Evolutionary conservation across 2,888 invertebrate species (phyloP).

Genomic region (Dexiosoma caninum): DNA sequence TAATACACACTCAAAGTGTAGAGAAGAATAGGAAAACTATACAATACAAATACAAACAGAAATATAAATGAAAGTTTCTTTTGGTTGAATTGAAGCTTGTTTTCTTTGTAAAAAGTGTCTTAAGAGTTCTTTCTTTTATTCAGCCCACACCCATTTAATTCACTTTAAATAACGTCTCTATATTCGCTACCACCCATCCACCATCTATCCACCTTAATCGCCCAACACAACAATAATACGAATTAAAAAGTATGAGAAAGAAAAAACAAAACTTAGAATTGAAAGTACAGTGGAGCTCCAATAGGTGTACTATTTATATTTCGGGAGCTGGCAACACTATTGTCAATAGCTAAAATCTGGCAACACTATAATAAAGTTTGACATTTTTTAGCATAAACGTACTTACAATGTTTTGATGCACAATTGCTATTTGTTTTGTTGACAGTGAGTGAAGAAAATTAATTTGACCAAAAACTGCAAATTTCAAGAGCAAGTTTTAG

Average conservation of each 20-base stretch:
- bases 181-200: neutral
- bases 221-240: conserved; percentile 30
- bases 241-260: conserved; percentile 23
- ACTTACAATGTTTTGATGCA: too few species aligned
- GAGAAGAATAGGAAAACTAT: neutral
- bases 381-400: too few species aligned
- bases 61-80: conserved; percentile 11
- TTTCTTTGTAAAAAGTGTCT: conserved; percentile 10
- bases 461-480: too few species aligned
- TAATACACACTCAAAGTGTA: conserved; percentile 10
- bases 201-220: neutral
- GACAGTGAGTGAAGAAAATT: too few species aligned
- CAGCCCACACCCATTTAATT: neutral
- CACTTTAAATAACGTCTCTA: neutral
- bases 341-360: too few species aligned
- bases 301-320: too few species aligned
- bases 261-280: neutral
- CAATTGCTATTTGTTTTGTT: too few species aligned
- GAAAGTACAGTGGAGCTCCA: too few species aligned
- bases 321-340: too few species aligned
- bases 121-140: conserved; percentile 30
- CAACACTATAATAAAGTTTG: too few species aligned
- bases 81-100: neutral
- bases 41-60: neutral
- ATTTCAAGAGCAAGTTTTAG: too few species aligned